These are phyloP conservation scores for Sorex fumeus DNA, from an alignment of 2,113 vertebrate species.

Conservation along the genomic window DNA sequence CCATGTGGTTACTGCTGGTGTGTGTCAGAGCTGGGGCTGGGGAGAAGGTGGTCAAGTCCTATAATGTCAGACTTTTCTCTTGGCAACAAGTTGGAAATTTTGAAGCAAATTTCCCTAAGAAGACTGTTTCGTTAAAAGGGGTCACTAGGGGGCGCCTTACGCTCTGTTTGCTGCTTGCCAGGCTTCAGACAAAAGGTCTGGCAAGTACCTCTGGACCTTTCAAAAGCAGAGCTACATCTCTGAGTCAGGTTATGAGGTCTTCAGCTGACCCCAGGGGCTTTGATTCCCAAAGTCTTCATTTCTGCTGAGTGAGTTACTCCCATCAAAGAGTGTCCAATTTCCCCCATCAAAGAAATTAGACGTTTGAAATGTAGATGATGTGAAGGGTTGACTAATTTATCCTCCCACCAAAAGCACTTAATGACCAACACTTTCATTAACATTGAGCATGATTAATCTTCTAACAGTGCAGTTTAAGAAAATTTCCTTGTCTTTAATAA, in stretches of 20 bases:
- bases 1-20: neutral
- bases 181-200: neutral
- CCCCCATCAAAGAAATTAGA: slow-evolving; percentile 3
- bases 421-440: neutral
- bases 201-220: neutral
- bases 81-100: rapidly evolving
- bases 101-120: neutral
- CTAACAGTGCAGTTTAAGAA: neutral
- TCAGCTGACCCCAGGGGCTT: too few species aligned
- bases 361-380: neutral
- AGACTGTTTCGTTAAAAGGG: neutral
- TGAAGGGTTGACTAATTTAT: neutral
- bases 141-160: slow-evolving; percentile 64
- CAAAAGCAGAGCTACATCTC: neutral
- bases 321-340: neutral
- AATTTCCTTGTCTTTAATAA: slow-evolving; percentile 35
- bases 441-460: neutral
- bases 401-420: neutral
- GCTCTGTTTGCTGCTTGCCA: neutral
- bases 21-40: neutral
- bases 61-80: neutral
- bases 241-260: neutral
- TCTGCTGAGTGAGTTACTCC: neutral
- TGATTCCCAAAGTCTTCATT: neutral
- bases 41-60: neutral